Percentiles rank a stretch among this genome's conserved stretches.
These are phyloP conservation scores for Podabrus alpinus DNA, from an alignment of 2,888 invertebrate genomes.

Conservation along the genomic window DNA sequence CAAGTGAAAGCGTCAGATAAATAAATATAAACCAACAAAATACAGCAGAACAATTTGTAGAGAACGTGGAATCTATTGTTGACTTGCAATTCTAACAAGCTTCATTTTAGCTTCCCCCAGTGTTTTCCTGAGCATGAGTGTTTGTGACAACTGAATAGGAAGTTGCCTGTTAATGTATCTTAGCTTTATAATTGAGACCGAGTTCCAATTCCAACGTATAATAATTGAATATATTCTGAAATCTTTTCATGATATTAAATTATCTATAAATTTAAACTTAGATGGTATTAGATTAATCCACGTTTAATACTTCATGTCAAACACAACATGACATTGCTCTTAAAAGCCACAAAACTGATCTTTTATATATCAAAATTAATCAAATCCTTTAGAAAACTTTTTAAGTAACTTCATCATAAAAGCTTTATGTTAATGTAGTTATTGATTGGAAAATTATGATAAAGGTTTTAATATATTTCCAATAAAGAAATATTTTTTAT, in stretches of 20 bases:
- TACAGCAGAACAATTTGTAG: conserved; percentile 1
- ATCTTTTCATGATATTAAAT: conserved; percentile 3
- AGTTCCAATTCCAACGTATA: conserved; percentile 22
- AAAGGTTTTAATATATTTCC: not conserved
- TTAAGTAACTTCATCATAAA: not conserved
- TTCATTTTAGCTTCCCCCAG: conserved; percentile 23
- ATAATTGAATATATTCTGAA: conserved; percentile 7
- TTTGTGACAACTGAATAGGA: conserved; percentile 30
- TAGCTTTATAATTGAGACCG: conserved; percentile 25
- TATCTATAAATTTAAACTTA: conserved; percentile 10
- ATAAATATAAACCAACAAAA: not conserved
- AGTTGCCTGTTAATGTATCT: conserved; percentile 27
- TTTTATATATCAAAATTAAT: not conserved
- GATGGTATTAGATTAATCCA: conserved; percentile 8
- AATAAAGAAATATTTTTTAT: not conserved
- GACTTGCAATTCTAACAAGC: conserved; percentile 32
- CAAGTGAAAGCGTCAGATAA: not conserved
- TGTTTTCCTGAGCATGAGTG: conserved; percentile 30
- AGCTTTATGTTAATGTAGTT: not conserved
- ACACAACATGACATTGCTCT: not conserved
- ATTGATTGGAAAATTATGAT: not conserved
- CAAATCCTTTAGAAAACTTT: not conserved
- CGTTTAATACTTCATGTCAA: conserved; percentile 8
- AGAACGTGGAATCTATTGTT: conserved; percentile 22
- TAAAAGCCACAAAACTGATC: not conserved